phyloP scores from a whole-genome alignment of 1,140 invertebrate genomes.

The Formica exsecta region DNA sequence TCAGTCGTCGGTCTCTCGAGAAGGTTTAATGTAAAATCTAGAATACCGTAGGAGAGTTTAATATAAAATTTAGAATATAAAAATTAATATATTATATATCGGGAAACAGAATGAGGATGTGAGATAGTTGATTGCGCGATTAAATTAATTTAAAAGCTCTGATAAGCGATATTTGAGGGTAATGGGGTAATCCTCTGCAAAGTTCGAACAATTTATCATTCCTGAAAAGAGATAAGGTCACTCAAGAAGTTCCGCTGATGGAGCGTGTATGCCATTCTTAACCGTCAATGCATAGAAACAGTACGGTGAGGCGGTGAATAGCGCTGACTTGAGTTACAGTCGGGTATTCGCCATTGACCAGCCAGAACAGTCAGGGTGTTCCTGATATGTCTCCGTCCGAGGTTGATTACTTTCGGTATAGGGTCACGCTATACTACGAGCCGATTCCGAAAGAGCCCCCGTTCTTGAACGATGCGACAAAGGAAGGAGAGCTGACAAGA shows the following conservation, averaged over 20 bases:
- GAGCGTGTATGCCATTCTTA: conserved; percentile 45
- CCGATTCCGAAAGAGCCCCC: conserved; percentile 44
- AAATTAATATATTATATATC: not conserved
- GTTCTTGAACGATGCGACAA: conserved; percentile 50
- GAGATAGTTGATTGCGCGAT: not conserved
- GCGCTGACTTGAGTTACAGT: conserved; percentile 47
- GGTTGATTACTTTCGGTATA: conserved; percentile 60
- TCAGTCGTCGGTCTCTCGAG: too few species aligned
- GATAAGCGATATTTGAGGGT: too few species aligned
- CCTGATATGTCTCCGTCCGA: conserved; percentile 58
- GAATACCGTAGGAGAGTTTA: not conserved
- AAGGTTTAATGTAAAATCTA: not conserved
- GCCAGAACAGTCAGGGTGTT: conserved; percentile 36
- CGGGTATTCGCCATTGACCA: conserved; percentile 53
- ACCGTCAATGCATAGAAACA: conserved; percentile 59
- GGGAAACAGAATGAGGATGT: not conserved
- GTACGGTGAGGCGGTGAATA: conserved; percentile 27
- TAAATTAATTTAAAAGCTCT: conserved; percentile 14
- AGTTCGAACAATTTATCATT: conserved; percentile 43
- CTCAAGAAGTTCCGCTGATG: conserved; percentile 22
- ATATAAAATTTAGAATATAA: not conserved
- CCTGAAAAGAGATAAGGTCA: conserved; percentile 26
- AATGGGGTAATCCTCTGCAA: not conserved
- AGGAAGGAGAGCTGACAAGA: conserved; percentile 48
- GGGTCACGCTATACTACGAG: conserved; percentile 23